Percentiles rank a stretch among this genome's conserved stretches.
Evolutionary conservation across 2,888 invertebrate genomes (phyloP).

Genomic region (Prosapia bicincta): DNA sequence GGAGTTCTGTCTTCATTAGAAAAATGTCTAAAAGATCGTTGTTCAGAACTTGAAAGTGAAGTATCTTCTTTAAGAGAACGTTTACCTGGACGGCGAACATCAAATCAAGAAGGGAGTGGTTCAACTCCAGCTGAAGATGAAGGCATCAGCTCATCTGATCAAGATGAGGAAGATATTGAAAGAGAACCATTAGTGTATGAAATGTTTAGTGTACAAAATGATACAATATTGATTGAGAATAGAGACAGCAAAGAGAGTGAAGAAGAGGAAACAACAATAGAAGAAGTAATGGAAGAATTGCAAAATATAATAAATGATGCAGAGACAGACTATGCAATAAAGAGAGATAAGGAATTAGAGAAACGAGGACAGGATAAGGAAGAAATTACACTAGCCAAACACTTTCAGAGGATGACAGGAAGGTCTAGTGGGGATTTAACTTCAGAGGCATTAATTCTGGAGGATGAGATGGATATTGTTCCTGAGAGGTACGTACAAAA

Average conservation of each 20-base stretch:
- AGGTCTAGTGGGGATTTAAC: slow-evolving; percentile 26
- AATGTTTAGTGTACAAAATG: slow-evolving; percentile 57
- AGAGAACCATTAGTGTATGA: slow-evolving; percentile 59
- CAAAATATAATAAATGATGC: slow-evolving; percentile 82
- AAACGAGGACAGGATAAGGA: slow-evolving; percentile 46
- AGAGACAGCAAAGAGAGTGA: slow-evolving; percentile 33
- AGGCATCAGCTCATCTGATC: slow-evolving; percentile 81
- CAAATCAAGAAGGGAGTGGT: slow-evolving; percentile 31
- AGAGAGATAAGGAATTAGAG: slow-evolving; percentile 30
- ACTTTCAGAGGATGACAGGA: slow-evolving; percentile 33
- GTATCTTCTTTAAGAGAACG: slow-evolving; percentile 59
- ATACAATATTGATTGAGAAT: slow-evolving; percentile 50
- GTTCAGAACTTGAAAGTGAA: slow-evolving; percentile 70
- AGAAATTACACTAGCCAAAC: slow-evolving; percentile 31
- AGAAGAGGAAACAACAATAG: slow-evolving; percentile 45
- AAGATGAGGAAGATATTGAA: slow-evolving; percentile 53
- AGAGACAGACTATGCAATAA: slow-evolving; percentile 59
- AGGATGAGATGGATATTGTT: slow-evolving; percentile 34
- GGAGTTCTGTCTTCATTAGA: slow-evolving; percentile 68
- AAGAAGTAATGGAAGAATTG: slow-evolving; percentile 67
- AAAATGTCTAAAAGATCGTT: slow-evolving; percentile 69
- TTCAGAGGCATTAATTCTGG: slow-evolving; percentile 29
- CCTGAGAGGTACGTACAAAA: slow-evolving; percentile 19
- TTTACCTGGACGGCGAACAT: slow-evolving; percentile 49
- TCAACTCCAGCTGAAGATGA: slow-evolving; percentile 76